These are phyloP conservation scores for Nipponia nippon DNA, from an alignment of 2,113 vertebrate genomes.

Conservation along the genomic window DNA sequence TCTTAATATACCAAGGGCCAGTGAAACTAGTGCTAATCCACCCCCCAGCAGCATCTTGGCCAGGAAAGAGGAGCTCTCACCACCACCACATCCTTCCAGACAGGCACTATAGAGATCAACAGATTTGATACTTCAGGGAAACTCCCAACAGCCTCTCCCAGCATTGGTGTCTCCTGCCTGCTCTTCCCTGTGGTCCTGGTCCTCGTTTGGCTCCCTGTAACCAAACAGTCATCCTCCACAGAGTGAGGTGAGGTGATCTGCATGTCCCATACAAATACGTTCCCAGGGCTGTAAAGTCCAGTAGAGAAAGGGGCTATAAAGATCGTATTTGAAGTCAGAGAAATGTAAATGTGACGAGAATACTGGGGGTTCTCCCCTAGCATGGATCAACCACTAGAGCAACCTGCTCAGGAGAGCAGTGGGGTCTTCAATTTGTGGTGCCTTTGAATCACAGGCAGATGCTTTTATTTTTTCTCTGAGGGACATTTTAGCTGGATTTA, in stretches of 20 bases:
- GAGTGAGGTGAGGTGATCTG: neutral
- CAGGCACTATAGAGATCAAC: neutral
- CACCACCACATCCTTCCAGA: neutral
- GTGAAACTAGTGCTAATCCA: neutral
- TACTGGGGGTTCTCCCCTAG: rapidly evolving
- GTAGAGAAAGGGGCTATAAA: neutral
- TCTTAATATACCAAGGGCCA: neutral
- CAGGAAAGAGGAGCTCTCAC: neutral
- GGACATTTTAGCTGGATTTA: neutral
- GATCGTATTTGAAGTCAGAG: neutral
- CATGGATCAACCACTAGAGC: neutral
- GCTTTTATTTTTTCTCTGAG: neutral
- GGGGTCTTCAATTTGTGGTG: neutral
- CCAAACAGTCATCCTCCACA: rapidly evolving
- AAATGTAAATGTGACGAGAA: neutral
- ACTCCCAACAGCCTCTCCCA: neutral
- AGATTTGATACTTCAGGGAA: neutral
- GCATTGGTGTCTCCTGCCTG: neutral
- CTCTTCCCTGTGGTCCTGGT: neutral
- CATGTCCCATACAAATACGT: neutral
- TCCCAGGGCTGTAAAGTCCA: neutral
- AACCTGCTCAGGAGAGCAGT: neutral
- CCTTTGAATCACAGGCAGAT: neutral
- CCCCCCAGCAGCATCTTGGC: neutral
- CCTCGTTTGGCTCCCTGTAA: neutral